Conservation (phyloP, 2,888 invertebrate genomes). For the Malacosoma neustria region DNA sequence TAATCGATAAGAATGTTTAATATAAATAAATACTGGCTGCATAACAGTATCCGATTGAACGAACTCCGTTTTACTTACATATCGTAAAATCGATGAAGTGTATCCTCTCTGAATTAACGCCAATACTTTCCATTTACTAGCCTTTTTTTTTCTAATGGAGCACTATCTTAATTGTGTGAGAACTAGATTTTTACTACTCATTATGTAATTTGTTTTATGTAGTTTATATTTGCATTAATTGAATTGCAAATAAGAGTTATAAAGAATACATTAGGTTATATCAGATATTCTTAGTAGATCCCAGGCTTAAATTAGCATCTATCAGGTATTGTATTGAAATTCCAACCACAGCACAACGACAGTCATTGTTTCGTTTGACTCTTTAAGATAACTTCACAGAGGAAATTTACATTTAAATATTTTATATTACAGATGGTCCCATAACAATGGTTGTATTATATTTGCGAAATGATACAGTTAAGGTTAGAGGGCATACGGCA, state of each 20-base stretch:
- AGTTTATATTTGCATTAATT: not conserved
- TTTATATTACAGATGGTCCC: not conserved
- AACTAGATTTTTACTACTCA: slow-evolving; percentile 5
- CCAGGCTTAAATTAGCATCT: not conserved
- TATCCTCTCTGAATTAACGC: slow-evolving; percentile 22
- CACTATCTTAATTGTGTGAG: slow-evolving; percentile 6
- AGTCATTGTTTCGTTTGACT: not conserved
- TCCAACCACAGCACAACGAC: not conserved
- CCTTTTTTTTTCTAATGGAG: slow-evolving; percentile 6
- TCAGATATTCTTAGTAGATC: not conserved
- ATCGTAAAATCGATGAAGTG: slow-evolving; percentile 20
- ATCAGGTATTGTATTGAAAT: not conserved
- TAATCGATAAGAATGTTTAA: slow-evolving; percentile 46
- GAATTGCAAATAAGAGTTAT: not conserved
- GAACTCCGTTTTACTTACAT: slow-evolving; percentile 7
- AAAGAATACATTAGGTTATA: not conserved
- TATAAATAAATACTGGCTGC: slow-evolving; percentile 29
- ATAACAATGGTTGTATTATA: slow-evolving; percentile 20
- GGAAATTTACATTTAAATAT: not conserved
- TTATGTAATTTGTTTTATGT: not conserved
- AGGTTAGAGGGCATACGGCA: slow-evolving; percentile 15
- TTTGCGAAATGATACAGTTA: slow-evolving; percentile 26
- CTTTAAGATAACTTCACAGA: not conserved
- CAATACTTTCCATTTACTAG: slow-evolving; percentile 24
- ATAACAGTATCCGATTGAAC: slow-evolving; percentile 27